Evolutionary conservation across 2,113 vertebrate genomes (phyloP).

Genomic region (Sciurus niger): DNA sequence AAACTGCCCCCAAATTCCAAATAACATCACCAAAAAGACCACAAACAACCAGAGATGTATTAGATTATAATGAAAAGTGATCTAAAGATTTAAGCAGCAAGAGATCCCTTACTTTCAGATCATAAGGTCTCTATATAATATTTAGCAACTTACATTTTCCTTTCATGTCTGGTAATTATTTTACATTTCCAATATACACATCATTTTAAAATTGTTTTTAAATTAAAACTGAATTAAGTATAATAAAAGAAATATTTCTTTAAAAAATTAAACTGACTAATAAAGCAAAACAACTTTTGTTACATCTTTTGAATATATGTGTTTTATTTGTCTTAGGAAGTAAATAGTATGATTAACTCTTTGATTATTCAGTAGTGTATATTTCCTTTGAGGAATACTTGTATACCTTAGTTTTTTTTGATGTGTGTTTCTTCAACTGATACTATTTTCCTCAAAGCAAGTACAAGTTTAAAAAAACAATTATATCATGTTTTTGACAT

Average conservation of each 20-base stretch:
- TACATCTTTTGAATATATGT: constrained; percentile 45
- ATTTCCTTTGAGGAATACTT: constrained; percentile 12
- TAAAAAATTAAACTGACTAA: constrained; percentile 52
- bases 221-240: not conserved
- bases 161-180: constrained; percentile 19
- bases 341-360: not conserved
- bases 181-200: constrained; percentile 21
- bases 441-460: not conserved
- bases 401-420: not conserved
- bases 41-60: not conserved
- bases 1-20: not conserved
- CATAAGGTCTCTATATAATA: not conserved
- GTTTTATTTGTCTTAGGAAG: not conserved
- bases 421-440: not conserved
- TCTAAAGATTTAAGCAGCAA: not conserved
- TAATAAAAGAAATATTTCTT: constrained; percentile 3
- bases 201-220: not conserved
- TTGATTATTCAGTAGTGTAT: not conserved
- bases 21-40: not conserved
- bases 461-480: not conserved
- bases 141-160: not conserved
- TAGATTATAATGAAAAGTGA: not conserved
- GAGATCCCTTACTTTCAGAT: not conserved
- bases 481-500: not conserved
- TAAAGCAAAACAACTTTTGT: not conserved